Base-by-base conservation (phyloP, 1,140 invertebrate species). In the Ceratosolen fusciceps region DNA sequence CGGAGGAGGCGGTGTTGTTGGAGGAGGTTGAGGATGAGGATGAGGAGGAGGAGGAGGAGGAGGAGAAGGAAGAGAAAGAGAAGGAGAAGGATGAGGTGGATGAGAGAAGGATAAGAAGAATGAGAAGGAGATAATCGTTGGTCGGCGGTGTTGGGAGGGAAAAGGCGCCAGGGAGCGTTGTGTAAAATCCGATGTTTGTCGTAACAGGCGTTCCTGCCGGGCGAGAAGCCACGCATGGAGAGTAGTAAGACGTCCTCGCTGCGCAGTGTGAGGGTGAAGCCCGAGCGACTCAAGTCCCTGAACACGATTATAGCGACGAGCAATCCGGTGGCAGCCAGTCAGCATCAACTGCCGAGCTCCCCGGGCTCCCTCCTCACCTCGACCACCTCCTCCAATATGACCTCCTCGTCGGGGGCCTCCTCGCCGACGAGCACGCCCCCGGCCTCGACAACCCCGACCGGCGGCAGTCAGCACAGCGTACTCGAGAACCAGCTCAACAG, bases 231-330 rank as follows among this genome's bases (percentile, higher is more conserved):
- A 8, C 90, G 92, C 34, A 88, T 89, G n/a, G 89, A 88, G 37
- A 86, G 86, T 58, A 89, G 87, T 4, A 93, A 92, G 81, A 90
- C 89, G 0, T 92, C 92, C 14, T 92, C 92, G 8, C 80, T 93
- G 34, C 89, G 92, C 49, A 93, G 92, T 79, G 90, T 93, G n/a
- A 88, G 93, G 72, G 92, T 93, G 4, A 93, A 93, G 85, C 90
- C 91, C 26, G 90, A 94, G 85, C 88, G 93, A 1, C 74, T 90
- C 12, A 90, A 90, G 74, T 90, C 89, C 3, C 76, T 90, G 5
- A 90, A 89, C 70, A 88, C 90, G 39, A 89, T 90, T 80, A 90
- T 90, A 67, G 87, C 89, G 74, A 29, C 74, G 74, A 77, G 84
- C 83, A 65, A 80, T 34, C 43, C 65, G 70, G 19, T 31, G 5